Evolutionary conservation across 92 coral and sea anemone species (phyloP).

Genomic region (Metridium senile): DNA sequence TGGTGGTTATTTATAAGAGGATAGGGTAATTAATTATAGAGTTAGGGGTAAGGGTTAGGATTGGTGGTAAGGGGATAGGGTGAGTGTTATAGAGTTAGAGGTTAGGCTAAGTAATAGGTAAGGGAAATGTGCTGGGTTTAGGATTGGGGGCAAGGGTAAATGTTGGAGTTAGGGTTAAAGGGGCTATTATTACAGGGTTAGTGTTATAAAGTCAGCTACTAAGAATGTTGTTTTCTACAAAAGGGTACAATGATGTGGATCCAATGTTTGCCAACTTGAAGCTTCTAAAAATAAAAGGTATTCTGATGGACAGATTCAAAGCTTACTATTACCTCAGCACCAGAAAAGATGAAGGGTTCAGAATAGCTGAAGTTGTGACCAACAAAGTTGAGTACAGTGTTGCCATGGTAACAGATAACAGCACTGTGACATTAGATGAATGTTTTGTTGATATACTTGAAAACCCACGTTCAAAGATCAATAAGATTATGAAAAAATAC

Average conservation of each 20-base stretch:
- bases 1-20: too few species aligned
- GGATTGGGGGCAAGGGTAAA: too few species aligned
- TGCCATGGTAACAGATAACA: slow-evolving; percentile 44
- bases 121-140: too few species aligned
- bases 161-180: too few species aligned
- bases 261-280: slow-evolving; percentile 57
- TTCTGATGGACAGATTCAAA: slow-evolving; percentile 65
- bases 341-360: slow-evolving; percentile 33
- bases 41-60: too few species aligned
- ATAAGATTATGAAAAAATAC: slow-evolving; percentile 62
- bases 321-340: slow-evolving; percentile 66
- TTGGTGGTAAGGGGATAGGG: too few species aligned
- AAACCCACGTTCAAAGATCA: slow-evolving; percentile 39
- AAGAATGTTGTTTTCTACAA: neutral
- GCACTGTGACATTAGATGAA: slow-evolving; percentile 40
- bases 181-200: too few species aligned
- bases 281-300: slow-evolving; percentile 49
- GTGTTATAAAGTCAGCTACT: too few species aligned
- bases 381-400: slow-evolving; percentile 46
- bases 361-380: slow-evolving; percentile 51
- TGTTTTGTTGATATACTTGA: slow-evolving; percentile 56
- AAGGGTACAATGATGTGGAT: slow-evolving; percentile 32
- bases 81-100: too few species aligned
- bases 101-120: too few species aligned
- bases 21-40: too few species aligned